Conservation (phyloP, 2,797 vertebrate species). For the Cryptoblepharus egeriae region DNA sequence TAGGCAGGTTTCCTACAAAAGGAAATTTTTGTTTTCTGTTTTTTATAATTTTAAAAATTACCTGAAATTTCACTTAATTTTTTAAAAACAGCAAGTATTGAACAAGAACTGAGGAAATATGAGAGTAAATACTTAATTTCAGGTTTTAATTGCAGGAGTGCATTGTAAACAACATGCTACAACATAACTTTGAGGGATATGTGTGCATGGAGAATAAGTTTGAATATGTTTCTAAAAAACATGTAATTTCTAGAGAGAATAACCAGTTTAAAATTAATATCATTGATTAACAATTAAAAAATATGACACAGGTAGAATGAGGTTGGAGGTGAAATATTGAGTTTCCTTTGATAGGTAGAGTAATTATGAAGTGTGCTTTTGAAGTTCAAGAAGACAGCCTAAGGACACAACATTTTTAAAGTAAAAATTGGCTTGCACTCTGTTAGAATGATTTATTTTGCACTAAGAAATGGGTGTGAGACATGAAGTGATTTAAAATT, state of each 20-base stretch:
- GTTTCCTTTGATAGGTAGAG: slow-evolving; percentile 90
- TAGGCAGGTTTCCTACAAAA: too few species aligned
- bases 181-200: slow-evolving; percentile 64
- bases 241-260: slow-evolving; percentile 74
- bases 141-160: slow-evolving; percentile 49
- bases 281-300: slow-evolving; percentile 90
- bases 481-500: slow-evolving; percentile 98
- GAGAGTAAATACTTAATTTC: slow-evolving; percentile 46
- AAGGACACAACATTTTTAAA: slow-evolving; percentile 87
- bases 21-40: too few species aligned
- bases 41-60: too few species aligned
- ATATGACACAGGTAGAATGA: slow-evolving; percentile 81
- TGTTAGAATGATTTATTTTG: slow-evolving; percentile 95
- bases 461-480: slow-evolving; percentile 86
- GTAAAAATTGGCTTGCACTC: slow-evolving; percentile 87
- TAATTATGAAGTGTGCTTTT: slow-evolving; percentile 89
- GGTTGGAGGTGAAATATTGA: slow-evolving; percentile 88
- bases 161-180: slow-evolving; percentile 60
- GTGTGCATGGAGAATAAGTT: slow-evolving; percentile 64
- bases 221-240: slow-evolving; percentile 60
- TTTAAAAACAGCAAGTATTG: slow-evolving; percentile 21
- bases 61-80: too few species aligned
- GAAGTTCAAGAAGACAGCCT: slow-evolving; percentile 93
- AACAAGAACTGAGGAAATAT: slow-evolving; percentile 7
- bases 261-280: slow-evolving; percentile 77